Conservation (phyloP, 37 sponge, comb jelly and placozoan species). For the Axinella damicornis region DNA sequence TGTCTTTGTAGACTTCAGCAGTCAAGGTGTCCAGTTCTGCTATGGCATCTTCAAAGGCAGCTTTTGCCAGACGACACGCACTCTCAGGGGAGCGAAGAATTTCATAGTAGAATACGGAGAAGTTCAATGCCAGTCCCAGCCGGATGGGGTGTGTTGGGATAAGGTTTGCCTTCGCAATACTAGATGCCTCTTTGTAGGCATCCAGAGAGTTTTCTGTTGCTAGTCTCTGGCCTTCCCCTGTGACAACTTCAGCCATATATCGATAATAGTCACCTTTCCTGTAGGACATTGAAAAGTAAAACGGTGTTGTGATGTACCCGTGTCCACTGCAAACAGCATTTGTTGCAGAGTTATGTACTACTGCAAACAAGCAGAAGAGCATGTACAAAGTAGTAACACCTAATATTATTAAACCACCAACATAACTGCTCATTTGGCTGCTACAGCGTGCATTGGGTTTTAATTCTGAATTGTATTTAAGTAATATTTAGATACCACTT, state of each 20-base stretch:
- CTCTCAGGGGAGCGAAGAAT: constrained; percentile 27
- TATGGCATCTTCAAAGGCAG: constrained; percentile 92
- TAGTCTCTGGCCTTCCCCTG: neutral
- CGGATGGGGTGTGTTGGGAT: constrained; percentile 91
- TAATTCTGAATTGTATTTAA: too few relatives aligned
- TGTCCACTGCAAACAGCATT: too few relatives aligned
- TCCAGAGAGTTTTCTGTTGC: constrained; percentile 38
- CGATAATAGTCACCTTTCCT: constrained; percentile 98
- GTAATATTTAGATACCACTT: too few relatives aligned
- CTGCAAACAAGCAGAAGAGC: too few relatives aligned
- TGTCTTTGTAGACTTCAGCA: constrained; percentile 92
- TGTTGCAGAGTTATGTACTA: too few relatives aligned
- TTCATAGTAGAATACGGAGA: constrained; percentile 98
- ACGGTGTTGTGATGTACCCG: too few relatives aligned
- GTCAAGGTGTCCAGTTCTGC: constrained; percentile 73
- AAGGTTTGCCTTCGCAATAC: constrained; percentile 66
- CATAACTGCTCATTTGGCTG: too few relatives aligned
- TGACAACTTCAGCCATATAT: constrained; percentile 83
- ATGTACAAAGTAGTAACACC: too few relatives aligned
- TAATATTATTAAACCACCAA: too few relatives aligned
- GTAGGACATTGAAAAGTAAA: neutral
- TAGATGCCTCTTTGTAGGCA: constrained; percentile 74
- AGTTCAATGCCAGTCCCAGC: constrained; percentile 94
- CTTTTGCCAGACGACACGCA: constrained; percentile 18
- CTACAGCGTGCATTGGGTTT: too few relatives aligned